Conservation (phyloP, 2,797 vertebrate genomes). For the Heliangelus exortis region DNA sequence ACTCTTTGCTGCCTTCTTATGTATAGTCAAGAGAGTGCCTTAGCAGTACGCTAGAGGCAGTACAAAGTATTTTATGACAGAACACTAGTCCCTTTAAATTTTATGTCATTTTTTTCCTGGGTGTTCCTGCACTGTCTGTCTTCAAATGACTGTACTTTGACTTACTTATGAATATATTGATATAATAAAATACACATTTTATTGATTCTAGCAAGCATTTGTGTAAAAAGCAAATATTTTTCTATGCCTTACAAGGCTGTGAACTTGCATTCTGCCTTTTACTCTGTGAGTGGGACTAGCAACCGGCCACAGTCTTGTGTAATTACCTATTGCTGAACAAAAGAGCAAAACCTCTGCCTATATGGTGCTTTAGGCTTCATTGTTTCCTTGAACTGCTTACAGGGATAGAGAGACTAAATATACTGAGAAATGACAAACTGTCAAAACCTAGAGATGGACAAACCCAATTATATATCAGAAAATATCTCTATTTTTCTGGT, state of each 20-base stretch:
- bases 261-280: background rate
- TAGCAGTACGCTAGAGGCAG: background rate
- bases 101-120: background rate
- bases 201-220: background rate
- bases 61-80: background rate
- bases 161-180: background rate
- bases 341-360: background rate
- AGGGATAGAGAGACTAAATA: background rate
- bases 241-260: background rate
- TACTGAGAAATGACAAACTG: background rate
- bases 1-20: conserved; percentile 30
- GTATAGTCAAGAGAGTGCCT: background rate
- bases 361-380: background rate
- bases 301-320: background rate
- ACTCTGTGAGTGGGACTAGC: background rate
- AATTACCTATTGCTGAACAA: conserved; percentile 44
- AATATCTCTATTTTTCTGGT: background rate
- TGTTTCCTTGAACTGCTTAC: background rate
- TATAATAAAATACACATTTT: background rate
- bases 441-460: background rate
- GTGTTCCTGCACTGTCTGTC: background rate
- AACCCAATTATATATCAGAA: background rate
- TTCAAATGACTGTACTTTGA: background rate
- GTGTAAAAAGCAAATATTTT: background rate
- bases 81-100: background rate